Evolutionary conservation across 2,113 vertebrate species (phyloP), one percentile per base, ranked within the genome.

Genomic region (Zosterops hypoxanthus): DNA sequence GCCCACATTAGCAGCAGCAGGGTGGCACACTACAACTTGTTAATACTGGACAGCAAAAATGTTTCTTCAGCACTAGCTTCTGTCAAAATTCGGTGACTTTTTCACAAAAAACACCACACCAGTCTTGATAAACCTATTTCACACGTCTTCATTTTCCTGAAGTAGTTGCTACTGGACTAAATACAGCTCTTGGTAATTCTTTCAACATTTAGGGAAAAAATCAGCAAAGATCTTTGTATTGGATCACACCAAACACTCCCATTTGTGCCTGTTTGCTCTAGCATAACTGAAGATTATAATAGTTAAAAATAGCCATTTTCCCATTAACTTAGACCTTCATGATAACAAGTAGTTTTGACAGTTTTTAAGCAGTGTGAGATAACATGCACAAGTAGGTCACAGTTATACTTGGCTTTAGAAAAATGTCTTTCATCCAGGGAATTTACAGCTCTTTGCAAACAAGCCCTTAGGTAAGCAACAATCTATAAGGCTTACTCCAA

Each of bases 351-450:
- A 66, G 80, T 69, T 96, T 92, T 96, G 96, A 95, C 96, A 96
- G 88, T 90, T 96, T 90, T 95, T 91, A 96, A 96, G 90, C 93
- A 94, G 77, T 92, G 57, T 79, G 93, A 96, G 94, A 96, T 94
- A 97, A 96, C 86, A 91, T 96, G 94, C 92, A 95, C 95, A 96
- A 97, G 93, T 95, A 97, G 92, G 90, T 96, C 94, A 96, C 65
- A 78, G 92, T 82, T 94, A 76, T 82, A 95, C 72, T 95, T 84
- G 80, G 93, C 92, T 95, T 93, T 93, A 96, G 88, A 95, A 95
- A 93, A 97, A 91, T 17, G 60, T 82, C 95, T 97, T 96, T 97
- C 90, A 95, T 94, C 85, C 92, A 86, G 88, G 78, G 75, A 94
- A 94, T 90, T 94, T 94, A 96, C 93, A 96, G 92, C 88, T 95